phyloP scores from a whole-genome alignment of 2,888 invertebrate genomes.

The Eupeodes latifasciatus region DNA sequence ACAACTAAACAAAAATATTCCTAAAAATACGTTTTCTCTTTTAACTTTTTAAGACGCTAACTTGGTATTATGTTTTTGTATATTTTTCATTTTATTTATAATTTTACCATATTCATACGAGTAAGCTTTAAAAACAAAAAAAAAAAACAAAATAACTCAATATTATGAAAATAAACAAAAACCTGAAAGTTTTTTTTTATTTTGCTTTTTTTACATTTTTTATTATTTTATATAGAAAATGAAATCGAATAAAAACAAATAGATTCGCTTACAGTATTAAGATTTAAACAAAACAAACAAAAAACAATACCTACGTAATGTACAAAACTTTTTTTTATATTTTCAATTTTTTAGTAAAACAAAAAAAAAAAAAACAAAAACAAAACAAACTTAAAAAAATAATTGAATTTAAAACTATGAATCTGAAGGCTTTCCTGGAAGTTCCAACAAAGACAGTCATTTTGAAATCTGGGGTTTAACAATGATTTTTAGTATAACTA shows the following conservation, averaged over 20 bases:
- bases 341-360: conserved; percentile 42
- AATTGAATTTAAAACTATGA: background rate
- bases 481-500: conserved; percentile 6
- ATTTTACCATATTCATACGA: conserved; percentile 40
- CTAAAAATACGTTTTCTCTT: conserved; percentile 22
- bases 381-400: background rate
- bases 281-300: conserved; percentile 48
- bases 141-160: conserved; percentile 55
- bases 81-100: conserved; percentile 41
- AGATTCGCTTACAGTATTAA: conserved; percentile 70
- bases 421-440: conserved; percentile 40
- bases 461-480: conserved; percentile 16
- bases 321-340: conserved; percentile 57
- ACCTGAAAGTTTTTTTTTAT: conserved; percentile 36
- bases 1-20: conserved; percentile 20
- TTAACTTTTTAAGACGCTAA: conserved; percentile 24
- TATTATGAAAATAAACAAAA: conserved; percentile 48
- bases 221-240: conserved; percentile 56
- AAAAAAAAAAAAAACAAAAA: conserved; percentile 10
- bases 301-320: conserved; percentile 50
- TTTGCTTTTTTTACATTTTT: conserved; percentile 23
- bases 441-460: conserved; percentile 28
- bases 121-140: conserved; percentile 44
- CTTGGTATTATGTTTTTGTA: conserved; percentile 34
- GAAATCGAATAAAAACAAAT: conserved; percentile 57